Evolutionary conservation across 2,888 invertebrate genomes (phyloP), one percentile per base, ranked within the genome.

Genomic region (Oeneis ivallda): DNA sequence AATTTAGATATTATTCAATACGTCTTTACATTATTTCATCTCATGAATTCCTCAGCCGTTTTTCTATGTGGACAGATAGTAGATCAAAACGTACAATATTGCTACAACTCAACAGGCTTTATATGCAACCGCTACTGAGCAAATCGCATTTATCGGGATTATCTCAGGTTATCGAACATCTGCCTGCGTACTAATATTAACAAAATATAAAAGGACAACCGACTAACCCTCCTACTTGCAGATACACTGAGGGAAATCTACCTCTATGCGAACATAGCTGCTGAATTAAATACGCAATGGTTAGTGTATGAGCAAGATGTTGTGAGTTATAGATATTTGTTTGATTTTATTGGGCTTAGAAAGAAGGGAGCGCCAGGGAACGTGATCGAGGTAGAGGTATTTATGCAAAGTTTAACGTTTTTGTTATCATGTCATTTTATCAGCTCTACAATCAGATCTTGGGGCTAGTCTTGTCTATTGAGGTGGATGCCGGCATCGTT

Each of bases 61-160:
- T 70, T 67, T 66, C 60, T 61, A 65, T 68, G 64, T 52, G 57
- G 66, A 56, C 63, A 68, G 45, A 61, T 68, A 62, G 62, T 65
- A 59, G 54, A 63, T 61, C 61, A 47, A 72, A 71, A 68, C 72
- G 68, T 72, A 72, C 75, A 77, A 75, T 74, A 80, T 80, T 79
- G 82, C 79, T 80, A 76, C 73, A 72, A 70, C 66, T 72, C 69
- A 73, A 74, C 68, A 53, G 78, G 78, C 81, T 78, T 78, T 78
- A 76, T 75, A 78, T 75, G 81, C 82, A 78, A 80, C 84, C 82
- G 83, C 82, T 82, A 79, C 77, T 71, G 80, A 81, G 84, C 82
- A 85, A 85, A 86, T 87, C 89, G 83, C 80, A 83, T 88, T 80
- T 83, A 88, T 86, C 86, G 69, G 83, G 88, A 86, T 87, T 88